These are phyloP conservation scores for Drosophila neutralis DNA, from an alignment of 2,888 invertebrate genomes.

Conservation along the genomic window DNA sequence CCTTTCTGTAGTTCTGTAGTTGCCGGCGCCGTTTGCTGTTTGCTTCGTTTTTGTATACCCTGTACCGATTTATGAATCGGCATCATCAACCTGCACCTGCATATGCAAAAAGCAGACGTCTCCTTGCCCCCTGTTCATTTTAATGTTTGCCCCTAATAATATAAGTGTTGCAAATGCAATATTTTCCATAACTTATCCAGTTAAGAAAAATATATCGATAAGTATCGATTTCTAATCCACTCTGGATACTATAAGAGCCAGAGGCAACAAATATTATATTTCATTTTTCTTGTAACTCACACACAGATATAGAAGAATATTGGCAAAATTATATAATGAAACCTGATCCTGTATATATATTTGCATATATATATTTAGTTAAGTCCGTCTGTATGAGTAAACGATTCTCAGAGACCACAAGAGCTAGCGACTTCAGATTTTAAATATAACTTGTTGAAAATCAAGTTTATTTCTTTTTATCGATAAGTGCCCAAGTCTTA, in stretches of 20 bases:
- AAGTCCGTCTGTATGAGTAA: no score
- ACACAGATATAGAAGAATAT: not conserved
- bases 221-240: not conserved
- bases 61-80: not conserved
- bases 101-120: not conserved
- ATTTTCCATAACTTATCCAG: not conserved
- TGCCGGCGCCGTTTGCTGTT: constrained; percentile 42
- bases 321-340: not conserved
- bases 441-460: not conserved
- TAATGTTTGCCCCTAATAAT: not conserved
- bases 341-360: not conserved
- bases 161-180: not conserved
- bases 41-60: constrained; percentile 3
- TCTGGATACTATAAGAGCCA: not conserved
- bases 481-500: not conserved
- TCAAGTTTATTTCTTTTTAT: not conserved
- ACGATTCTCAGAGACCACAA: no score
- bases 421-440: not conserved
- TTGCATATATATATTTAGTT: no score
- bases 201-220: not conserved
- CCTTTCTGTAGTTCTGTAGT: constrained; percentile 27
- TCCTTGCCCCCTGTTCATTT: not conserved
- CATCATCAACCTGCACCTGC: not conserved
- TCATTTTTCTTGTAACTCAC: not conserved
- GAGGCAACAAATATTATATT: not conserved